A percentile compares a stretch with the other conserved stretches of the same genome.
Evolutionary conservation across 2,113 vertebrate genomes (phyloP).

Genomic region (Mirza zaza): DNA sequence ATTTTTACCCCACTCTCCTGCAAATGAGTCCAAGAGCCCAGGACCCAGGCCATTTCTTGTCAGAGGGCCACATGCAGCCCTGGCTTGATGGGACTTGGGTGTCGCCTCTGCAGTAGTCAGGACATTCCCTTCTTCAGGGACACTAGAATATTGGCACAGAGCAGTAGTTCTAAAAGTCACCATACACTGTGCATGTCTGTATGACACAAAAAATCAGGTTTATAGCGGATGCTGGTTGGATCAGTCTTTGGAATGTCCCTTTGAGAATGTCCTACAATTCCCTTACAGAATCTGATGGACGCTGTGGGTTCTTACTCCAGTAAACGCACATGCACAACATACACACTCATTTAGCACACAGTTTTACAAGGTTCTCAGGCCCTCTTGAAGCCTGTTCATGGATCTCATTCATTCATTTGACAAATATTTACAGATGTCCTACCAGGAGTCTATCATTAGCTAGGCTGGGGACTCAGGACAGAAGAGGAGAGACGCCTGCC

Average conservation of each 20-base stretch:
- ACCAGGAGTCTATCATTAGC: too few relatives aligned
- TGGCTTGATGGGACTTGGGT: fast-evolving
- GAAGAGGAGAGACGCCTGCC: background rate
- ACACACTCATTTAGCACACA: background rate
- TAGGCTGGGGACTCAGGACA: background rate
- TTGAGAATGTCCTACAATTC: background rate
- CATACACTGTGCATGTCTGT: fast-evolving
- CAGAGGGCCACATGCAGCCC: background rate
- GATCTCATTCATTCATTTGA: background rate
- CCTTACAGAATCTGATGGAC: background rate
- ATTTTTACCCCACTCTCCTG: background rate
- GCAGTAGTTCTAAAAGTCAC: background rate
- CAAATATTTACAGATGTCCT: background rate
- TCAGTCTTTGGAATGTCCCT: background rate
- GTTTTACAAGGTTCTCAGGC: background rate
- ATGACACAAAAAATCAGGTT: background rate
- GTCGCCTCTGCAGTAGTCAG: background rate
- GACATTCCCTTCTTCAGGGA: background rate
- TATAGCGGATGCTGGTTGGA: fast-evolving
- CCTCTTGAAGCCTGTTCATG: background rate
- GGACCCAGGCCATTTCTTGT: background rate
- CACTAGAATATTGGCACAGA: too few relatives aligned
- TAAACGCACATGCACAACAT: background rate
- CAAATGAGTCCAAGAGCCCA: background rate
- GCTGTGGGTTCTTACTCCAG: background rate